These are phyloP conservation scores for Carapus acus DNA, from an alignment of 2,797 vertebrate genomes.

Conservation along the genomic window DNA sequence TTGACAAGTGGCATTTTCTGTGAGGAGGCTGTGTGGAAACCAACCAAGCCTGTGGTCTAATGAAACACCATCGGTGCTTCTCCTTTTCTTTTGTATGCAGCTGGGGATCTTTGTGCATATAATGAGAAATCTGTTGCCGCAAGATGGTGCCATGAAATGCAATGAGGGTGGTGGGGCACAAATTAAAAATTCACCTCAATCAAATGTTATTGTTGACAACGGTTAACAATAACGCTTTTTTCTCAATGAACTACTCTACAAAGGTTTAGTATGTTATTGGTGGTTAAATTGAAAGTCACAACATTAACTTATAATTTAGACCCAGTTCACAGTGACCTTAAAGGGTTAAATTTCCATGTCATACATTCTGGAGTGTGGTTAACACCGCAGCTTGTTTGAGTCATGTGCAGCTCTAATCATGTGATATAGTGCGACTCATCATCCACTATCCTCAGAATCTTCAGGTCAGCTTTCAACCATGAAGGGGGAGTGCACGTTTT, in stretches of 20 bases:
- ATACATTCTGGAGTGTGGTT: too few relatives aligned
- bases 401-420: neutral
- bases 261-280: too few relatives aligned
- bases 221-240: too few relatives aligned
- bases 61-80: constrained; percentile 20
- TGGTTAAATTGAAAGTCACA: too few relatives aligned
- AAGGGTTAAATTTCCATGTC: too few relatives aligned
- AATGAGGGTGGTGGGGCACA: too few relatives aligned
- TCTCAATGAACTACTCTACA: too few relatives aligned
- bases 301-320: too few relatives aligned
- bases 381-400: too few relatives aligned
- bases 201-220: neutral
- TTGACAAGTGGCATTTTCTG: constrained; percentile 78
- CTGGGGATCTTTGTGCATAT: constrained; percentile 31
- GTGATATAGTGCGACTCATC: neutral
- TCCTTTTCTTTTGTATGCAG: constrained; percentile 26
- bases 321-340: too few relatives aligned
- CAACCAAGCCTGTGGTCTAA: neutral
- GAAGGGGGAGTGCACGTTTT: neutral
- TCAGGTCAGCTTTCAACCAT: constrained; percentile 17
- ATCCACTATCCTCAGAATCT: constrained; percentile 4
- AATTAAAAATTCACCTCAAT: too few relatives aligned
- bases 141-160: too few relatives aligned
- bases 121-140: constrained; percentile 14
- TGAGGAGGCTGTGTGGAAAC: constrained; percentile 28